Evolutionary conservation across 2,113 vertebrate species (phyloP), one percentile per base, ranked within the genome.

Genomic region (Microcebus murinus): DNA sequence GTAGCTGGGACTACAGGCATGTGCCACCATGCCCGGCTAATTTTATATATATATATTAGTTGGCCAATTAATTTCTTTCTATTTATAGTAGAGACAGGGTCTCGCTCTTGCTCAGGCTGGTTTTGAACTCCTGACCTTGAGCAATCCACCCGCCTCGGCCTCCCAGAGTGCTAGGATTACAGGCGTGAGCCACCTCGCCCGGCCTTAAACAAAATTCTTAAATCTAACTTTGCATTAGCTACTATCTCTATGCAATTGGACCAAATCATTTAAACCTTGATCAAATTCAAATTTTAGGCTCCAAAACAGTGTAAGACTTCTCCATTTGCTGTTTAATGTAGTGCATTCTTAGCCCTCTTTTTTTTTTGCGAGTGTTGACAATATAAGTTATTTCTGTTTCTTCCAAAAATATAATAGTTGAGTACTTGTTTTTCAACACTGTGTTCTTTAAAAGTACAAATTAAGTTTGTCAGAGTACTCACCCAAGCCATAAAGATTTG

Each of bases 341-440:
- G 36, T 59, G 3, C 7, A 76, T 81, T 92, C 82, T 73, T 85
- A 89, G 34, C 13, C 11, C 52, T 65, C 36, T 82, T 59, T 86
- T 23, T 59, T 65, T 82, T 23, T 48, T 87, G 48, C 79, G 25
- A 80, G 12, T 71, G 42, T 59, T 91, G 61, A 88, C 52, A 94
- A 50, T 74, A 4, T 71, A 95, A 94, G 63, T 95, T 96, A 96
- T 93, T 97, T 94, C 6, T 91, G 8, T 93, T 86, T 94, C 71
- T 96, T 68, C 82, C 67, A 68, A 65, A 96, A 96, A 70, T 57
- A 57, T 57, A 57, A 57, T 90, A 95, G 61, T 82, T 48, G 15
- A 94, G 13, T 94, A 68, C 59, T 86, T 95, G 29, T 87, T 97
- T 93, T 87, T 84, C 68, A 95, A 87, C 12, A 81, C 13, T 63